phyloP scores from a whole-genome alignment of 92 coral and sea anemone species.

The Paragorgia papillata region DNA sequence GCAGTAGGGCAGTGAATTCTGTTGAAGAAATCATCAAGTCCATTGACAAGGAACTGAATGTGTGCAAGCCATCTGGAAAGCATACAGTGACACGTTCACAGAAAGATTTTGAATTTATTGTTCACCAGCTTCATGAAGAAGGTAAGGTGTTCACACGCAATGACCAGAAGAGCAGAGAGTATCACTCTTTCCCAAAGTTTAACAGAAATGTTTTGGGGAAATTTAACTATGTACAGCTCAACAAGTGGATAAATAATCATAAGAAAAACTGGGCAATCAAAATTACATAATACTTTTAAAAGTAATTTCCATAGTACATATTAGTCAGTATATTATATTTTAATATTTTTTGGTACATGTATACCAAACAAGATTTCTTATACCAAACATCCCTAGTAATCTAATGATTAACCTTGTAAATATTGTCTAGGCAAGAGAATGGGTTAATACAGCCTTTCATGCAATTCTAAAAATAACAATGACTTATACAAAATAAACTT shows the following conservation, averaged over 20 bases:
- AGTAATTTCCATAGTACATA: too few species aligned
- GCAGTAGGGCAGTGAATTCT: slow-evolving; percentile 53
- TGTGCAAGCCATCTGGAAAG: slow-evolving; percentile 53
- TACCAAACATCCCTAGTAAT: too few species aligned
- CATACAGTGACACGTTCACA: slow-evolving; percentile 50
- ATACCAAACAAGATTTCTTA: too few species aligned
- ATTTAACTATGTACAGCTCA: slow-evolving; percentile 45
- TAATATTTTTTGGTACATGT: too few species aligned
- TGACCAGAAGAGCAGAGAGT: slow-evolving; percentile 43
- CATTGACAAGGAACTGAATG: slow-evolving; percentile 52
- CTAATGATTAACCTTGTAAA: too few species aligned
- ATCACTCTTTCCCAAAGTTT: slow-evolving; percentile 46
- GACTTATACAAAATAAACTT: too few species aligned
- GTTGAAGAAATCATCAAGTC: slow-evolving; percentile 57
- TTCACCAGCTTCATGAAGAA: slow-evolving; percentile 52
- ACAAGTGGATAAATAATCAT: slow-evolving; percentile 52
- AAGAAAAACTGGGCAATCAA: slow-evolving; percentile 12
- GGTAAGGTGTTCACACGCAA: slow-evolving; percentile 56
- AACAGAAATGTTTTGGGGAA: slow-evolving; percentile 26
- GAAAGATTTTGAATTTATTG: slow-evolving; percentile 59
- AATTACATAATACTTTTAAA: background rate
- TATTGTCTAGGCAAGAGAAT: too few species aligned
- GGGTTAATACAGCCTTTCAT: too few species aligned
- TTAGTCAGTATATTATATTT: too few species aligned
- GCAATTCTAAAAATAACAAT: too few species aligned